A percentile compares a stretch with the other conserved stretches of the same genome.
phyloP scores from a whole-genome alignment of 2,888 invertebrate genomes.

The Acrobasis repandana region DNA sequence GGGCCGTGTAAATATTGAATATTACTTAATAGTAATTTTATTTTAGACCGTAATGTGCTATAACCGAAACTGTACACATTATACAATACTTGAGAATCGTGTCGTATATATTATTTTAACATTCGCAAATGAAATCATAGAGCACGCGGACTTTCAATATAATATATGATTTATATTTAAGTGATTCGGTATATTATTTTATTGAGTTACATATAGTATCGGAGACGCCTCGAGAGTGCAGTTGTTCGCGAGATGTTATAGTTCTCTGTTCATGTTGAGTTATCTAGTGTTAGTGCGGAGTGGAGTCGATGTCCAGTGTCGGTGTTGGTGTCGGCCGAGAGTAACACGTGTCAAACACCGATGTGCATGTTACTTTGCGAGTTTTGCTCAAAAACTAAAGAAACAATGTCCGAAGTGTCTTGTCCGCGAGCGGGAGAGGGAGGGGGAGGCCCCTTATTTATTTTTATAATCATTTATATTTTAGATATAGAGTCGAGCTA shows the following conservation, averaged over 20 bases:
- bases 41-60: constrained; percentile 78
- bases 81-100: constrained; percentile 38
- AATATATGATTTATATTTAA: constrained; percentile 58
- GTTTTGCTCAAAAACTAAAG: constrained; percentile 52
- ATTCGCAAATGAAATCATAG: constrained; percentile 41
- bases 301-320: constrained; percentile 18
- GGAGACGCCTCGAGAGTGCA: constrained; percentile 18
- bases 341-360: constrained; percentile 14
- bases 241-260: constrained; percentile 45
- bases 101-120: constrained; percentile 36
- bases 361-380: constrained; percentile 43
- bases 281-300: constrained; percentile 49
- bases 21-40: constrained; percentile 79
- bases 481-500: constrained; percentile 66
- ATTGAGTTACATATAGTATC: constrained; percentile 42
- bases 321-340: not conserved
- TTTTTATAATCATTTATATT: constrained; percentile 81
- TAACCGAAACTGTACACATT: constrained; percentile 64
- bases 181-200: constrained; percentile 55
- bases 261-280: constrained; percentile 54
- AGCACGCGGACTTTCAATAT: constrained; percentile 55
- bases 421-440: constrained; percentile 49
- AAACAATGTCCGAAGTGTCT: constrained; percentile 43
- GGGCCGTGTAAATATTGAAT: constrained; percentile 72
- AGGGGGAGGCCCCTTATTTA: constrained; percentile 74